These are phyloP conservation scores for Rhagologus leucostigma DNA, from an alignment of 2,113 vertebrate species.

Conservation along the genomic window DNA sequence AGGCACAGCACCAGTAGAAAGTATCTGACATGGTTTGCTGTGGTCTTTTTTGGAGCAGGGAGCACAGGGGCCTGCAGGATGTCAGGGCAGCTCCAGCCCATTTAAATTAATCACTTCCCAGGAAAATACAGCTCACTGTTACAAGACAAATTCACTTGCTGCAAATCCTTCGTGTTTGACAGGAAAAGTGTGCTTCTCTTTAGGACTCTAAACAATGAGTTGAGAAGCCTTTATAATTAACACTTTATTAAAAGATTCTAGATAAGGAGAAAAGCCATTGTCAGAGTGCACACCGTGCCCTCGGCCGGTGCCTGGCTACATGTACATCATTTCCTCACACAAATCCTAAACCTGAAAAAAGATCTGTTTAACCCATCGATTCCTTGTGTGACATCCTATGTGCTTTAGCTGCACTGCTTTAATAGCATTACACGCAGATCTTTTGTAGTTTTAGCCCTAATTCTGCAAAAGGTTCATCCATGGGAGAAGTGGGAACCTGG, in stretches of 20 bases:
- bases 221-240: constrained; percentile 55
- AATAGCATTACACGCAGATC: neutral
- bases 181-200: neutral
- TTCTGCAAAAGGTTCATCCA: neutral
- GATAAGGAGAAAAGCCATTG: constrained; percentile 26
- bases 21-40: neutral
- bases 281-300: neutral
- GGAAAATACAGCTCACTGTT: neutral
- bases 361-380: neutral
- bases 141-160: neutral
- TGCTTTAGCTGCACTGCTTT: neutral
- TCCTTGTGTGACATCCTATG: neutral
- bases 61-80: fast-evolving
- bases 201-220: constrained; percentile 49
- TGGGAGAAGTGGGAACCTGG: neutral
- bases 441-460: neutral
- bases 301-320: neutral
- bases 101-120: neutral
- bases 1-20: fast-evolving
- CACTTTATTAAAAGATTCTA: constrained; percentile 32
- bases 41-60: fast-evolving
- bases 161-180: neutral
- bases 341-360: neutral
- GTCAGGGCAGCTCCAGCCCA: neutral
- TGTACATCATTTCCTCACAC: constrained; percentile 24